These are phyloP conservation scores for Ceratotherium simum DNA, from an alignment of 2,113 vertebrate genomes.

Conservation along the genomic window DNA sequence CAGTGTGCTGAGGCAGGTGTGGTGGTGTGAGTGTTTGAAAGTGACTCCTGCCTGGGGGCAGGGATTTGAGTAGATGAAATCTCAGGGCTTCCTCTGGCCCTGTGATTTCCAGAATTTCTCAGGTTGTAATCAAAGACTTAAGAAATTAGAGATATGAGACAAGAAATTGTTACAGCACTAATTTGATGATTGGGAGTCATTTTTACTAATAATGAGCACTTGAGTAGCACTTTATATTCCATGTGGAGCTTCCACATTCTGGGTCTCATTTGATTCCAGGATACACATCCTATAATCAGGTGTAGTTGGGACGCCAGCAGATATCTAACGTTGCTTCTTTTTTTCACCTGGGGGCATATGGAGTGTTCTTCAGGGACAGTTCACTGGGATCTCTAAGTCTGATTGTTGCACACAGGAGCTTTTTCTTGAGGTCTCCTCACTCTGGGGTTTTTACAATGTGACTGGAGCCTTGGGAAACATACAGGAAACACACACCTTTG, in stretches of 20 bases:
- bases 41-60: not conserved
- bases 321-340: not conserved
- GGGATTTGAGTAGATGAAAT: slow-evolving; percentile 6
- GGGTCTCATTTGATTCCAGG: not conserved
- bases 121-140: not conserved
- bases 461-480: not conserved
- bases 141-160: not conserved
- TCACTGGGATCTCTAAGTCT: not conserved
- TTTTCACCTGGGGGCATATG: not conserved
- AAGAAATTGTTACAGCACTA: not conserved
- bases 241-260: not conserved
- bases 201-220: not conserved
- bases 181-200: not conserved
- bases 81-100: not conserved
- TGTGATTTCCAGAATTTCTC: slow-evolving; percentile 13
- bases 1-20: not conserved
- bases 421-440: not conserved
- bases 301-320: not conserved
- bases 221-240: not conserved
- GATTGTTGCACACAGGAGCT: not conserved
- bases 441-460: not conserved
- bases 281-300: not conserved
- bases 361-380: not conserved
- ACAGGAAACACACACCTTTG: not conserved
- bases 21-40: not conserved